A percentile compares a stretch with the other conserved stretches of the same genome.
Evolutionary conservation across 2,797 vertebrate species (phyloP).

Genomic region (Micromesistius poutassou): DNA sequence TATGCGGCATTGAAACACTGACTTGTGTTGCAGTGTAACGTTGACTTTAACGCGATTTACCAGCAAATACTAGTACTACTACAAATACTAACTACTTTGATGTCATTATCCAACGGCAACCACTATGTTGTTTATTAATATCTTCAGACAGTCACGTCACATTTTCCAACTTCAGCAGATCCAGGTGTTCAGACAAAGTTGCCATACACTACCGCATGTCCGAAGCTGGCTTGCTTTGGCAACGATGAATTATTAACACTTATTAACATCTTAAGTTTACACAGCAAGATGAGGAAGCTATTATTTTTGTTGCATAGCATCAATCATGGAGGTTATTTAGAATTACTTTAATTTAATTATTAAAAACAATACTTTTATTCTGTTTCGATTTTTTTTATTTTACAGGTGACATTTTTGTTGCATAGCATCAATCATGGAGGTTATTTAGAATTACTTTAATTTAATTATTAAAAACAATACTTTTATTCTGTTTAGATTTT

Average conservation of each 20-base stretch:
- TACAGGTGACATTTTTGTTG: conserved; percentile 46
- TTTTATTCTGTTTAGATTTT: conserved; percentile 9
- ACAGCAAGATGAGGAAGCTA: too few species aligned
- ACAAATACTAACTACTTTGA: too few species aligned
- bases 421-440: background rate
- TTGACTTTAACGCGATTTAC: too few species aligned
- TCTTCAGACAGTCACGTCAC: background rate
- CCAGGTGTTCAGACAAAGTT: background rate
- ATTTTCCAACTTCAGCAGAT: background rate
- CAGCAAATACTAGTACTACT: too few species aligned
- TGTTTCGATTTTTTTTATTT: conserved; percentile 23
- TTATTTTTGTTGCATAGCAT: background rate
- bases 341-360: conserved; percentile 16
- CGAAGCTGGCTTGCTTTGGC: too few species aligned
- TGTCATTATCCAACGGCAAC: too few species aligned
- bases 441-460: conserved; percentile 13
- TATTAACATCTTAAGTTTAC: too few species aligned
- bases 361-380: background rate
- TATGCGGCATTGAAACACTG: too few species aligned
- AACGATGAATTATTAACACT: background rate
- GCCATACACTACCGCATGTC: background rate
- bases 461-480: background rate
- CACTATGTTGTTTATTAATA: background rate
- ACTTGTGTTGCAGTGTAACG: too few species aligned
- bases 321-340: background rate